These are phyloP conservation scores for Polymixis flavicincta DNA, from an alignment of 2,888 invertebrate species.

Conservation along the genomic window DNA sequence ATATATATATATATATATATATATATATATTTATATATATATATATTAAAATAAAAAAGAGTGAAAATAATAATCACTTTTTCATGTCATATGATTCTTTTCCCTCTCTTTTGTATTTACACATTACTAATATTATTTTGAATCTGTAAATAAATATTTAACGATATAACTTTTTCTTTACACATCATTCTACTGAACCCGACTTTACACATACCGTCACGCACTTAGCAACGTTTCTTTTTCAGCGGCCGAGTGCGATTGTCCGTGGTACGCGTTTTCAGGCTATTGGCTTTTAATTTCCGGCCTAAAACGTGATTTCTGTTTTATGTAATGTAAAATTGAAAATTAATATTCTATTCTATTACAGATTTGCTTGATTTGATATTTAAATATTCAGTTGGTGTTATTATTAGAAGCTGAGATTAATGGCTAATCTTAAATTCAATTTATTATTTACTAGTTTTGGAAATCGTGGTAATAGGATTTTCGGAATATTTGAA, in stretches of 20 bases:
- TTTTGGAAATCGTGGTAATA: neutral
- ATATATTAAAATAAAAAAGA: no score
- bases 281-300: slow-evolving; percentile 69
- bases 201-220: neutral
- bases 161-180: neutral
- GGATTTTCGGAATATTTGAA: no score
- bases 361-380: slow-evolving; percentile 49
- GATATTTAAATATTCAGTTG: slow-evolving; percentile 55
- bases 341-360: slow-evolving; percentile 51
- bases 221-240: slow-evolving; percentile 43
- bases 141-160: neutral
- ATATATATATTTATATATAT: no score
- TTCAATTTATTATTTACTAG: slow-evolving; percentile 40
- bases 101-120: no score
- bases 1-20: no score
- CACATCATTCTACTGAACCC: slow-evolving; percentile 29
- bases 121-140: no score
- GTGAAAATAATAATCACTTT: no score
- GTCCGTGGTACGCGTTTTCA: slow-evolving; percentile 62
- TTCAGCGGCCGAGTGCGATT: slow-evolving; percentile 53
- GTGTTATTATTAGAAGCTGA: slow-evolving; percentile 30
- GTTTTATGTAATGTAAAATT: slow-evolving; percentile 55
- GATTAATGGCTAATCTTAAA: slow-evolving; percentile 18
- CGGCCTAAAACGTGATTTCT: slow-evolving; percentile 58
- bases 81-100: no score